phyloP scores from a whole-genome alignment of 1,140 invertebrate species.

The Drosophila grimshawi region DNA sequence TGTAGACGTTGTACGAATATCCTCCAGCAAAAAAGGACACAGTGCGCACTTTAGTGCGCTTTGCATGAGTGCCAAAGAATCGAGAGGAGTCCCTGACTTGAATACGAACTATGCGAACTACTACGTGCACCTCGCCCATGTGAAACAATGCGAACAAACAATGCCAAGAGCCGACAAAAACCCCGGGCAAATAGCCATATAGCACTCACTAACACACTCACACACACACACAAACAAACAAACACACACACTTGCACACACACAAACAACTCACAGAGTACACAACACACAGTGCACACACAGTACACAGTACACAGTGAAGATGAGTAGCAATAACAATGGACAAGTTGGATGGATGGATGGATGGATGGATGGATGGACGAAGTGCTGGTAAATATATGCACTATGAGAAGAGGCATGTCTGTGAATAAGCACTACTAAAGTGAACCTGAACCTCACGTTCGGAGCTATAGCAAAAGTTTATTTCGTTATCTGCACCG shows the following conservation, averaged over 20 bases:
- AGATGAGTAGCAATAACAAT: constrained; percentile 24
- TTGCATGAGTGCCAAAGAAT: constrained; percentile 47
- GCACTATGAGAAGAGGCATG: constrained; percentile 22
- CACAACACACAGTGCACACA: neutral
- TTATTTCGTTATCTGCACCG: constrained; percentile 12
- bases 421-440: constrained; percentile 24
- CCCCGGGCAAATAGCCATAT: constrained; percentile 33
- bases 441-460: constrained; percentile 40
- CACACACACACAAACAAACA: constrained; percentile 1
- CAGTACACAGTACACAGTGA: neutral
- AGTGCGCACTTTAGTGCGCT: constrained; percentile 51
- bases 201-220: constrained; percentile 6
- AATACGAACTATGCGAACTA: constrained; percentile 44
- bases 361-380: neutral
- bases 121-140: constrained; percentile 47
- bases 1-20: constrained; percentile 4
- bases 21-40: constrained; percentile 28
- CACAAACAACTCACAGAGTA: neutral
- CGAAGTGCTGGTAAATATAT: constrained; percentile 39
- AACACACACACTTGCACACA: constrained; percentile 1
- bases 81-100: constrained; percentile 48
- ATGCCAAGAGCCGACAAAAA: constrained; percentile 39
- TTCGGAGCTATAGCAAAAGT: constrained; percentile 12
- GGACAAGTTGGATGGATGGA: constrained; percentile 12
- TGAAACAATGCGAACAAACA: constrained; percentile 50